These are phyloP conservation scores for Cervus canadensis DNA, from an alignment of 2,113 vertebrate species.

Conservation along the genomic window DNA sequence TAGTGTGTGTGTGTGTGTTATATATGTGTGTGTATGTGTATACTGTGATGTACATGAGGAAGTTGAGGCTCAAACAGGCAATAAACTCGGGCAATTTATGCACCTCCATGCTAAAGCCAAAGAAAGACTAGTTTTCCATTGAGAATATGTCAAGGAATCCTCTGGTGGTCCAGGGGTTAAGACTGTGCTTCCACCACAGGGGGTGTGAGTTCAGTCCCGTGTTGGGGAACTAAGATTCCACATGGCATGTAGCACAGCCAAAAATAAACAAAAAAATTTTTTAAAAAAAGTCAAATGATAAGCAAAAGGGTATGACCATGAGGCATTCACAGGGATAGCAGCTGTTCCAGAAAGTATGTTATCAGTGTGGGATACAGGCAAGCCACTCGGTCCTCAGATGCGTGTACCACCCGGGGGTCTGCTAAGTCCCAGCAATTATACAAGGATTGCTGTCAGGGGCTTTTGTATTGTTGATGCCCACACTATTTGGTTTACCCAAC, in stretches of 20 bases:
- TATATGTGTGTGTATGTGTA: rapidly evolving
- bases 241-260: not conserved
- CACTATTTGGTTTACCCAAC: not conserved
- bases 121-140: not conserved
- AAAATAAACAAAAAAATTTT: not conserved
- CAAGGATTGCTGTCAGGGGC: not conserved
- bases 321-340: not conserved
- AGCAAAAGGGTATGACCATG: not conserved
- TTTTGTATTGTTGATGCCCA: not conserved
- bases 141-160: not conserved
- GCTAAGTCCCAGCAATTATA: not conserved
- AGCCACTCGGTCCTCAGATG: not conserved
- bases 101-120: not conserved
- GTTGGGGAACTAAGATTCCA: not conserved
- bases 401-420: not conserved
- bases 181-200: not conserved
- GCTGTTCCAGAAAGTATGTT: not conserved
- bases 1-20: not conserved
- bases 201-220: not conserved
- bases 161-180: not conserved
- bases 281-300: not conserved
- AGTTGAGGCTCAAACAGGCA: not conserved
- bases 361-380: not conserved
- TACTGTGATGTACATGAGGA: not conserved
- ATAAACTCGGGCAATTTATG: not conserved